Base-by-base conservation (phyloP, 2,888 invertebrate genomes). In the Tipula vernalis region DNA sequence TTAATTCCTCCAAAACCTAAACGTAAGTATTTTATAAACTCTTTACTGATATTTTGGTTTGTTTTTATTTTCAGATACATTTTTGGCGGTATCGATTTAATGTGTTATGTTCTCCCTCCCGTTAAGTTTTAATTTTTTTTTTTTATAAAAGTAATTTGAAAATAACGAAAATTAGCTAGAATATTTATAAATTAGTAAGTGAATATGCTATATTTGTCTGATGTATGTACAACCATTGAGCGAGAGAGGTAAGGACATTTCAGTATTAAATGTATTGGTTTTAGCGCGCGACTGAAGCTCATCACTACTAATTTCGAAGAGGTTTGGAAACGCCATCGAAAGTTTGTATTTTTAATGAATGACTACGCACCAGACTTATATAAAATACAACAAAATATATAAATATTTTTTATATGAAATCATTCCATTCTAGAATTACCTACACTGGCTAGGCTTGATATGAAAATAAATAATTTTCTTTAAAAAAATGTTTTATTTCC, bases 1-100 rank as follows among this genome's bases (percentile, higher is more conserved):
- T 92, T 97, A 88, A 97, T 97, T 89, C 95, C 97, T 89, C 94
- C 97, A 88, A 96, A 97, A 93, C 95, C 95, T 88, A 97, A 96
- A 94, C 96, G 98, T 98, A 95, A 96, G 97, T 96, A 93, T 93
- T 39, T 39, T 39, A 1, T 8, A 39, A 84, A 5, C 6, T 39
- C 15, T 39, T 15, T 84, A 39, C 41, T 84, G 41, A 84, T 84
- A 39, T 71, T 71, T 71, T 10, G 71, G 71, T 28, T 71, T 71
- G 6, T 71, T 71, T 28, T 71, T 51, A 51, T 51, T 83, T 83
- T 83, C 83, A 36, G 83, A 36, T 36, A 36, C 28, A 71, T 18
- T 71, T 28, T 71, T 71, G 71, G 71, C 28, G 71, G 71, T 71
- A 71, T 28, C 71, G 28, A 12, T 71, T 28, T 71, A 71, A 71